Evolutionary conservation across 2,888 invertebrate genomes (phyloP), one percentile per base, ranked within the genome.

Genomic region (Agrypnus murinus): DNA sequence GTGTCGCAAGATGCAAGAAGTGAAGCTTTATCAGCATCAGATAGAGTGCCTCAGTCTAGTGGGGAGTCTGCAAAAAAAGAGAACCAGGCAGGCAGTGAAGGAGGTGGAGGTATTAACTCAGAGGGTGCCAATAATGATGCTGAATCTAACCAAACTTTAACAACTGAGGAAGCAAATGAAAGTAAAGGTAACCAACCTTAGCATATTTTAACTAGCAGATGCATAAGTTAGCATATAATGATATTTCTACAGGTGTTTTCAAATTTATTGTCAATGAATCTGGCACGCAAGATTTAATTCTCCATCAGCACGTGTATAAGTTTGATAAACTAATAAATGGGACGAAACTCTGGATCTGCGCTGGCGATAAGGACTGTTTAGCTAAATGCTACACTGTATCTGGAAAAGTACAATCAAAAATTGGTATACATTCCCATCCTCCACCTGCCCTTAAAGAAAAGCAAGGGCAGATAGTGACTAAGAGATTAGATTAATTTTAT

Each of bases 281-380:
- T 55, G 65, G 67, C 14, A 59, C 68, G 0, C 72, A 74, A 31
- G 77, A 80, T 68, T 65, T 83, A 25, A 60, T 82, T 9, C 73
- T 79, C 8, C 78, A 81, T 68, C 76, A 79, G 17, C 82, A 83
- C 64, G 77, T 82, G n/a, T 83, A 82, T 69, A 76, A 74, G 40
- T 79, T 75, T 65, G 53, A 71, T 6, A 72, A 74, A 68, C 60
- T 66, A 17, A 74, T 75, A 2, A 76, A 75, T 7, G 72, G 71
- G 7, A 75, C 70, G 25, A 79, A 73, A 43, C 55, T 75, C 4
- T 83, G 82, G 82, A 71, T 72, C 38, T 82, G 83, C 69, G 79
- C 74, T 59, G 55, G 55, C 12, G 77, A 75, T 40, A 34, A 66
- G 1, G 69, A 74, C 1, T 83, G 83, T 67, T 50, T 71, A 2